Evolutionary conservation across 2,888 invertebrate genomes (phyloP).

Genomic region (Ochropleura leucogaster): DNA sequence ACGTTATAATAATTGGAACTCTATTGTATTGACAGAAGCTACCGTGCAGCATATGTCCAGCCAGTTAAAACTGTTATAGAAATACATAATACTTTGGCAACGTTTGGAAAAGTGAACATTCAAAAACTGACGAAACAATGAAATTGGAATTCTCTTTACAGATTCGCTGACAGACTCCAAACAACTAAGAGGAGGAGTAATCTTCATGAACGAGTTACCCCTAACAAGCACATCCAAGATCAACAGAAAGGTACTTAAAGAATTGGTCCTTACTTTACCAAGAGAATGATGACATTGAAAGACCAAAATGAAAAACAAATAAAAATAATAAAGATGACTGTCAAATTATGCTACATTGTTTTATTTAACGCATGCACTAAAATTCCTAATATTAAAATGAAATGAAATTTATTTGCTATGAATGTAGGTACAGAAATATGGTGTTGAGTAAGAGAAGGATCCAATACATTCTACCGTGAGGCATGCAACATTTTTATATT

Average conservation of each 20-base stretch:
- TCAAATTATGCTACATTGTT: not conserved
- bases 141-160: constrained; percentile 31
- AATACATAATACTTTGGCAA: constrained; percentile 49
- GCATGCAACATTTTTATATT: no score
- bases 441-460: no score
- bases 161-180: constrained; percentile 64
- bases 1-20: not conserved
- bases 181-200: constrained; percentile 66
- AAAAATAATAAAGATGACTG: not conserved
- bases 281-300: constrained; percentile 31
- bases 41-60: no score
- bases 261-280: constrained; percentile 33
- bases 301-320: not conserved
- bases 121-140: not conserved
- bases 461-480: no score
- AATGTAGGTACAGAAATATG: no score
- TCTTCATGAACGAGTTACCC: constrained; percentile 65
- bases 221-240: constrained; percentile 70
- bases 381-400: no score
- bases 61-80: no score
- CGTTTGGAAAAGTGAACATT: constrained; percentile 58
- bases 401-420: no score
- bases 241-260: constrained; percentile 67
- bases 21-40: not conserved
- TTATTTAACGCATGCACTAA: no score